Base-by-base conservation (phyloP, 2,113 vertebrate species). In the Thinocorus orbignyianus region DNA sequence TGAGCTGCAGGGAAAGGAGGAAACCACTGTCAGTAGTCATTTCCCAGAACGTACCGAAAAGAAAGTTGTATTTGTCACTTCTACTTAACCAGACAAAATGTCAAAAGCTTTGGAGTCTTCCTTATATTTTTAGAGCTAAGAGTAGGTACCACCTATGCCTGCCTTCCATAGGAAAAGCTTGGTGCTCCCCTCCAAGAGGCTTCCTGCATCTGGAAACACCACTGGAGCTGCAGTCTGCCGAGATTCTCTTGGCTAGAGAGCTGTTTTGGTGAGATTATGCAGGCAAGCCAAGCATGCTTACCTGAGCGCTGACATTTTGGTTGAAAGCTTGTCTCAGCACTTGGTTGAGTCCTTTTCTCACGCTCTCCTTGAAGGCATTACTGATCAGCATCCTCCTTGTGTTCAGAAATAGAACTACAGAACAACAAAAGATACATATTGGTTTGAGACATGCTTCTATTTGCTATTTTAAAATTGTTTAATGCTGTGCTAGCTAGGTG, bases 311-410 rank as follows among this genome's bases (percentile, higher is more conserved):
- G 88, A 99, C 96, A 1, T 95, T 97, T 97, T 98, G 97, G 97
- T 98, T 99, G 97, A 99, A 98, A 81, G 99, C 99, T 97, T 99
- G 99, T 81, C 98, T 97, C 96, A 99, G 95, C 5, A 98, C 98
- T 90, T 99, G 98, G 24, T 98, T 99, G 82, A 99, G 98, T 70
- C 99, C 99, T 96, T 94, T 98, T 58, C 98, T 98, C 58, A 99
- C 95, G 13, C 97, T 99, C 91, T 99, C 98, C 93, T 98, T 99
- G 97, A 99, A 97, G 92, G 98, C 96, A 92, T 97, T 98, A 92
- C 98, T 98, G 94, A 98, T 97, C 54, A 99, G 97, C 91, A 98
- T 97, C 92, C 98, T 98, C 94, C 99, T 98, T 24, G 98, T 98
- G 87, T 98, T 99, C 95, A 99, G 97, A 92, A 99, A 98, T 82